phyloP scores from a whole-genome alignment of 2,888 invertebrate genomes.

The Maniola hyperantus region DNA sequence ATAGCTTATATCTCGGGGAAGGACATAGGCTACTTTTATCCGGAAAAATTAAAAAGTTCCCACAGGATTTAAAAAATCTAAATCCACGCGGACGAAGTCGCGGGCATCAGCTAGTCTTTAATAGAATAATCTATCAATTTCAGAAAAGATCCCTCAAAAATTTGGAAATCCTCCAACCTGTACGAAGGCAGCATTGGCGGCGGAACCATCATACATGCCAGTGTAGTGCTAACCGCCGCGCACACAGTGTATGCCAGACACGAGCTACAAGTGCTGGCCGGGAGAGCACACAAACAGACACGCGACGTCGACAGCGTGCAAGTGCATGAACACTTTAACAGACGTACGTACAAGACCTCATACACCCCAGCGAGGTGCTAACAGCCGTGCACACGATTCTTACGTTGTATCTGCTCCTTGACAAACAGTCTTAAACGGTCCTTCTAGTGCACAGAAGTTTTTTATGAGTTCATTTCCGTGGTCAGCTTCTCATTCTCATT shows the following conservation, averaged over 20 bases:
- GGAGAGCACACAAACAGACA: background rate
- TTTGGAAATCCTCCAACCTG: background rate
- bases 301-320: background rate
- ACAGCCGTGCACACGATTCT: no score
- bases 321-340: background rate
- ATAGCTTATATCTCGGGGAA: no score
- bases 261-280: conserved; percentile 2
- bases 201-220: background rate
- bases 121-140: background rate
- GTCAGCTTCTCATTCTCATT: no score
- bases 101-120: no score
- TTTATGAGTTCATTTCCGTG: no score
- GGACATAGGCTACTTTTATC: no score
- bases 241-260: background rate
- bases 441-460: no score
- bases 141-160: background rate
- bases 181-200: background rate
- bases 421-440: no score
- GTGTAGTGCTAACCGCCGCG: background rate
- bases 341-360: background rate
- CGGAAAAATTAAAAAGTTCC: no score
- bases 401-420: no score
- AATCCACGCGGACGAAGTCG: no score
- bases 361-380: background rate
- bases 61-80: no score